These are phyloP conservation scores for Manis crassicaudata DNA, from an alignment of 2,797 vertebrate species.

Conservation along the genomic window DNA sequence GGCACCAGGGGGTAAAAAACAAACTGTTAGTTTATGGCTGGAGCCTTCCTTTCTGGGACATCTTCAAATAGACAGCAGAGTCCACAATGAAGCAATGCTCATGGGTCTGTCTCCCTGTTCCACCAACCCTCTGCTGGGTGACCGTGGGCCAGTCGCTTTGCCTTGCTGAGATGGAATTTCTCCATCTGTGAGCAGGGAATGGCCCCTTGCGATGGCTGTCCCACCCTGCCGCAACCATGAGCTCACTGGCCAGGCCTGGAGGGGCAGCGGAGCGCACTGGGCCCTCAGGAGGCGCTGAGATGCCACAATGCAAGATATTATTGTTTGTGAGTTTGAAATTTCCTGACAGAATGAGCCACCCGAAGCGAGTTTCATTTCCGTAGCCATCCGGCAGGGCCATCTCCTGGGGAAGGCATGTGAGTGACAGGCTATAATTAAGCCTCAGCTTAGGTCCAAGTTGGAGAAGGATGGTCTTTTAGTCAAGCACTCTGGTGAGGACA, in stretches of 20 bases:
- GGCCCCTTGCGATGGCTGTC: not conserved
- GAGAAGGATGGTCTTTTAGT: conserved; percentile 14
- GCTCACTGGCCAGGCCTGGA: not conserved
- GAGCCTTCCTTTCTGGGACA: not conserved
- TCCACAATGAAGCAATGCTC: not conserved
- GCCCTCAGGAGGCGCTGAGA: not conserved
- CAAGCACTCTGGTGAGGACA: not conserved
- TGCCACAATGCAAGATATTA: conserved; percentile 44
- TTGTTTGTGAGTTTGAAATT: conserved; percentile 63
- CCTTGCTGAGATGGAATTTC: not conserved
- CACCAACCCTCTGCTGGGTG: not conserved
- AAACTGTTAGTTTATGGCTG: no score
- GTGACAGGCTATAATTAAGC: conserved; percentile 79
- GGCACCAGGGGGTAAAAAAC: not conserved
- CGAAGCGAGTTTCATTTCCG: conserved; percentile 76
- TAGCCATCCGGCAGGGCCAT: not conserved
- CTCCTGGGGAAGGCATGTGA: conserved; percentile 66
- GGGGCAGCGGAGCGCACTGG: not conserved
- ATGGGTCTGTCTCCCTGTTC: not conserved
- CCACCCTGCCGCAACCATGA: not conserved
- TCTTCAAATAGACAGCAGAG: not conserved
- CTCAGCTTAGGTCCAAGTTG: not conserved
- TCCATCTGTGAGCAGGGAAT: not conserved
- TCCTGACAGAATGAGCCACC: conserved; percentile 73
- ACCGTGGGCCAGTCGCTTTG: not conserved